A percentile compares a stretch with the other conserved stretches of the same genome.
These are phyloP conservation scores for Diadema setosum DNA, from an alignment of 35 echinoderm and acorn worm genomes.

Conservation along the genomic window DNA sequence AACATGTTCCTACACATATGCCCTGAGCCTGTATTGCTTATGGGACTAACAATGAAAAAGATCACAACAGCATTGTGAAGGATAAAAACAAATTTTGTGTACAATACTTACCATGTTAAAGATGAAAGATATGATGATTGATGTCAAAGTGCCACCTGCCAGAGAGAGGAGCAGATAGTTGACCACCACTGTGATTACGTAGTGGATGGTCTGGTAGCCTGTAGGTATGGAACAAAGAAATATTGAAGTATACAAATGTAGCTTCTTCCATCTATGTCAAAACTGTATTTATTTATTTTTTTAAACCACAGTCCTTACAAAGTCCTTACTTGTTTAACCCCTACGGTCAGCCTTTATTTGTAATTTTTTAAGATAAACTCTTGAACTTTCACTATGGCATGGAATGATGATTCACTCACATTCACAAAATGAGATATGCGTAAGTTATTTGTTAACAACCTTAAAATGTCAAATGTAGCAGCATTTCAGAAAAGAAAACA, in stretches of 20 bases:
- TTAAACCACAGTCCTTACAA: too few species aligned
- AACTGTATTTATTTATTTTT: too few species aligned
- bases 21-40: background rate
- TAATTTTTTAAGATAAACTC: too few species aligned
- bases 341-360: too few species aligned
- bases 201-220: slow-evolving; percentile 70
- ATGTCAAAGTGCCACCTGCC: slow-evolving; percentile 49
- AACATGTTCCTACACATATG: background rate
- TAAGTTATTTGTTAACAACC: too few species aligned
- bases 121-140: slow-evolving; percentile 58
- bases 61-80: background rate
- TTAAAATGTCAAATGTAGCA: too few species aligned
- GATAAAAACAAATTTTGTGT: background rate
- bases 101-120: slow-evolving; percentile 86
- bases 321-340: too few species aligned
- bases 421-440: too few species aligned
- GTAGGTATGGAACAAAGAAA: background rate
- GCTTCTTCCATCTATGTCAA: too few species aligned
- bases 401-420: too few species aligned
- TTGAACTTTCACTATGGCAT: too few species aligned
- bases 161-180: slow-evolving; percentile 67
- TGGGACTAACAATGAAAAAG: background rate
- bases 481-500: too few species aligned
- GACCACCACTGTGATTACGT: slow-evolving; percentile 49
- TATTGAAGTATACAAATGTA: background rate